Percentiles rank a stretch among this genome's conserved stretches.
phyloP scores from a whole-genome alignment of 2,113 vertebrate genomes.

The Scopus umbretta region DNA sequence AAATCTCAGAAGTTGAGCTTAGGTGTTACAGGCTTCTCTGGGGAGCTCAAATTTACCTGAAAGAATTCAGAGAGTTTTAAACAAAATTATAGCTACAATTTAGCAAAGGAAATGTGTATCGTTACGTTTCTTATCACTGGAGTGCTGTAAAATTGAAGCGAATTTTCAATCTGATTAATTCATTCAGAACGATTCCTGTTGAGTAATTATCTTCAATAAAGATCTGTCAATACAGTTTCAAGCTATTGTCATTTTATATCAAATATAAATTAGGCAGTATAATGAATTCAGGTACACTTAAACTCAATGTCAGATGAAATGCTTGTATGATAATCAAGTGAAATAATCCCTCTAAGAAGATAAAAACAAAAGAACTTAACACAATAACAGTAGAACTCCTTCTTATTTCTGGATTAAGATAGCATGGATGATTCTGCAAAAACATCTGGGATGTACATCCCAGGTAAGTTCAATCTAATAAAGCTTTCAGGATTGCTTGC shows the following conservation, averaged over 20 bases:
- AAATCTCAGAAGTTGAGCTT: conserved; percentile 33
- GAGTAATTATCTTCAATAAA: conserved; percentile 65
- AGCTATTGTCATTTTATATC: conserved; percentile 59
- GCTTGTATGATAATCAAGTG: conserved; percentile 22
- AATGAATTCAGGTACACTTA: conserved; percentile 58
- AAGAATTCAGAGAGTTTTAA: conserved; percentile 45
- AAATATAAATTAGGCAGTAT: conserved; percentile 60
- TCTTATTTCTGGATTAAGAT: not conserved
- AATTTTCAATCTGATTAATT: conserved; percentile 50
- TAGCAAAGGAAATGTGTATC: not conserved
- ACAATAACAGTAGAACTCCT: not conserved
- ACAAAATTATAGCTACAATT: conserved; percentile 29
- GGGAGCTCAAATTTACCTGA: conserved; percentile 55
- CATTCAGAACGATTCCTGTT: conserved; percentile 55
- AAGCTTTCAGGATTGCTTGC: not conserved
- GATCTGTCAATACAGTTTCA: conserved; percentile 49
- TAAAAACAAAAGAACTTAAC: conserved; percentile 39
- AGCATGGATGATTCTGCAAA: not conserved
- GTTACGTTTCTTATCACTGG: not conserved
- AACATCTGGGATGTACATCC: not conserved
- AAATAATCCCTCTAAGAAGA: conserved; percentile 14
- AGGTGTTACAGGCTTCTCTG: conserved; percentile 56
- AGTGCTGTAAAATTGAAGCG: conserved; percentile 38
- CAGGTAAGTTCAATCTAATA: not conserved
- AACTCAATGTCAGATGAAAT: conserved; percentile 57